A percentile compares a stretch with the other conserved stretches of the same genome.
Evolutionary conservation across 2,113 vertebrate genomes (phyloP).

Genomic region (Ceyx cyanopectus): DNA sequence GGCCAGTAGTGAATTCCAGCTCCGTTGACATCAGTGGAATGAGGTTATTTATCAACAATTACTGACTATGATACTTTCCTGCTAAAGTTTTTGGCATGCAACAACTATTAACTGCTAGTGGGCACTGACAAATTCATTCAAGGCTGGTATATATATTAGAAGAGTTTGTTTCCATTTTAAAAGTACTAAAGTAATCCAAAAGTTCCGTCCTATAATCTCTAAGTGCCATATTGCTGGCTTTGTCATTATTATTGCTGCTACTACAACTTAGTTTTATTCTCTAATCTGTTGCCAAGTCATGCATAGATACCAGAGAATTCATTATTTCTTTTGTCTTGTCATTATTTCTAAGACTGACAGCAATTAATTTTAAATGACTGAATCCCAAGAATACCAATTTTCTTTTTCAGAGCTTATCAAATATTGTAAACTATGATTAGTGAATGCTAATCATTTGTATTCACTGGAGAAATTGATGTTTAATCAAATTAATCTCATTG

Average conservation of each 20-base stretch:
- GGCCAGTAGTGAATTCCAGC: not conserved
- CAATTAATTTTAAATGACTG: not conserved
- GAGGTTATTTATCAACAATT: not conserved
- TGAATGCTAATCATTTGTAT: not conserved
- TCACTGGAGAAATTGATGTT: not conserved
- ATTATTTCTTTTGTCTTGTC: not conserved
- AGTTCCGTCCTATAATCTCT: not conserved
- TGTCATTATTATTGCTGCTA: not conserved
- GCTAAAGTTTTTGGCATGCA: not conserved
- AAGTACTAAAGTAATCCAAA: not conserved
- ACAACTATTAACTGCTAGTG: not conserved
- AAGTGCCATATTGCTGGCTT: fast-evolving
- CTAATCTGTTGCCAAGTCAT: not conserved
- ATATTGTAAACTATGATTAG: not conserved
- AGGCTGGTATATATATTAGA: not conserved
- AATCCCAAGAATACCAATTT: not conserved
- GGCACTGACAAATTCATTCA: not conserved
- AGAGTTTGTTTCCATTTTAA: not conserved
- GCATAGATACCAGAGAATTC: not conserved
- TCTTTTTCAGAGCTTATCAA: not conserved
- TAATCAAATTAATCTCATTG: slow-evolving; percentile 15
- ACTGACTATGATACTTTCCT: not conserved
- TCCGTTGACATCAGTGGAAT: not conserved
- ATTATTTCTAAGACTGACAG: slow-evolving; percentile 23
- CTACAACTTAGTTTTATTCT: not conserved